Evolutionary conservation across 2,113 vertebrate genomes (phyloP), one percentile per base, ranked within the genome.

Genomic region (Catharus fuscescens): DNA sequence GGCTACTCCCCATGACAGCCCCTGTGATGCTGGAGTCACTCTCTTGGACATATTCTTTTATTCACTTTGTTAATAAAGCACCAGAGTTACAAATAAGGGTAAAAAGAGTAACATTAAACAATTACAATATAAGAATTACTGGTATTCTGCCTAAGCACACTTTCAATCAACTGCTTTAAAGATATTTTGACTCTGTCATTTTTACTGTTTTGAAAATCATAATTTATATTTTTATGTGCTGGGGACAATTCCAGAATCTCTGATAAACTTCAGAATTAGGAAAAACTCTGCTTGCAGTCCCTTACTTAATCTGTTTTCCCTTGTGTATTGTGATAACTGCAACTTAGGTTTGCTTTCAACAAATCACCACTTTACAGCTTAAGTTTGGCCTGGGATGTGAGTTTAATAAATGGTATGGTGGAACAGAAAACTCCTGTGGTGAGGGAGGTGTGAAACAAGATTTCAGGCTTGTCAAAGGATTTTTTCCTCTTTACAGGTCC

Each of bases 401-500:
- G 25, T 79, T 74, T 53, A 85, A 62, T 67, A 89, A 87, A 52
- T 0, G 1, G 6, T 40, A 31, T 29, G 10, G 21, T 44, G 38
- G 24, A 91, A 87, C 29, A 78, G 36, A 95, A 91, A 94, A 50
- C 29, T 4, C 42, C 50, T 89, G 48, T 40, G 31, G 44, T 42
- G 44, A 74, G 29, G 14, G 64, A 89, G 65, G 38, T 92, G 60
- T 93, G 92, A 93, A 92, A 95, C 25, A 80, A 77, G 48, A 86
- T 91, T 94, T 80, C 84, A 92, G 34, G 42, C 76, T 80, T 84
- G 44, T 92, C 84, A 81, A 66, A 53, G 61, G 56, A 77, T 87
- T 53, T 88, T 91, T 62, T n/a, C 25, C 18, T 74, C 34, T 74
- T 92, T 84, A 16, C 29, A 95, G 52, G 38, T 87, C 69, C 56